Percentiles rank a stretch among this genome's conserved stretches.
These are phyloP conservation scores for Tachina lurida DNA, from an alignment of 2,888 invertebrate genomes.

Conservation along the genomic window DNA sequence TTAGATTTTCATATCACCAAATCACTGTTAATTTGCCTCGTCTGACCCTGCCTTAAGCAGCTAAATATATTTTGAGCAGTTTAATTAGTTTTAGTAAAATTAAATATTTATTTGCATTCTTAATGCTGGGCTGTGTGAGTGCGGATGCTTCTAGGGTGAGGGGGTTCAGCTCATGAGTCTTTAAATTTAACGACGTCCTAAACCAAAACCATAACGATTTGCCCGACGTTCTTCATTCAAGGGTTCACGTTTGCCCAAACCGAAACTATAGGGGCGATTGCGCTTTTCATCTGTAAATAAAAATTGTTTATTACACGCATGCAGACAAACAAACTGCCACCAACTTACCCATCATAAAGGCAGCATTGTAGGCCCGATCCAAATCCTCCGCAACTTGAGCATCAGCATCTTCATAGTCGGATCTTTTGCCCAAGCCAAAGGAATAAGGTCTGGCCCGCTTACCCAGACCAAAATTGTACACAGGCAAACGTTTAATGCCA, in stretches of 20 bases:
- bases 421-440: conserved; percentile 82
- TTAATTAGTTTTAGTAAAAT: conserved; percentile 42
- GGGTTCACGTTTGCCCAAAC: conserved; percentile 86
- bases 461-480: conserved; percentile 82
- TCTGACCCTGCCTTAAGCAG: too few relatives aligned
- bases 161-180: not conserved
- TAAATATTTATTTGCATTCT: not conserved
- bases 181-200: conserved; percentile 84
- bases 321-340: too few relatives aligned
- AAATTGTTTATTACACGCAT: conserved; percentile 1
- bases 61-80: not conserved
- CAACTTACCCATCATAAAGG: conserved; percentile 63
- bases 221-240: conserved; percentile 75
- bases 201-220: conserved; percentile 84
- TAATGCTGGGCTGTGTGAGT: not conserved
- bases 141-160: not conserved
- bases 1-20: too few relatives aligned
- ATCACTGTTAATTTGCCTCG: too few relatives aligned
- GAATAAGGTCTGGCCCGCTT: conserved; percentile 82
- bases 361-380: conserved; percentile 64
- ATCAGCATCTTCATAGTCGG: conserved; percentile 77
- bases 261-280: conserved; percentile 87
- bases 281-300: conserved; percentile 82
- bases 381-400: conserved; percentile 74
- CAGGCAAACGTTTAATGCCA: conserved; percentile 82